Evolutionary conservation across 2,888 invertebrate genomes (phyloP).

Genomic region (Dasypogon diadema): DNA sequence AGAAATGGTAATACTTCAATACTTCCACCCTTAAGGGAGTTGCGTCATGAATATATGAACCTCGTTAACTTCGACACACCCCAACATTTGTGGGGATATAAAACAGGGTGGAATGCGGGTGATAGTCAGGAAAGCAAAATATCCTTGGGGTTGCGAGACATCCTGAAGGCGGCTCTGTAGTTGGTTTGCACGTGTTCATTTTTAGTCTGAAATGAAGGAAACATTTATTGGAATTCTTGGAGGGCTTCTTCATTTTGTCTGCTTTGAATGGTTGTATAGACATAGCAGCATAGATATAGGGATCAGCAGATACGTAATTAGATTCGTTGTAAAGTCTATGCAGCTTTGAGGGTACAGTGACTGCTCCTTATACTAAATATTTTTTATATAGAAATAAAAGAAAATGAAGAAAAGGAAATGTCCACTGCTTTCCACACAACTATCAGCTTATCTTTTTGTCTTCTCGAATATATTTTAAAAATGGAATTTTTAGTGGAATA

Average conservation of each 20-base stretch:
- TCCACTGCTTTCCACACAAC: too few relatives aligned
- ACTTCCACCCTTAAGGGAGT: slow-evolving; percentile 54
- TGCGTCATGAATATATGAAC: slow-evolving; percentile 65
- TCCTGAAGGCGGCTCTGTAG: neutral
- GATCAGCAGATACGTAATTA: neutral
- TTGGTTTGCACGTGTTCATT: slow-evolving; percentile 40
- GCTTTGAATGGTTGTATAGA: neutral
- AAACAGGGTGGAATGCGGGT: slow-evolving; percentile 22
- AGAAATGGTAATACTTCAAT: slow-evolving; percentile 24
- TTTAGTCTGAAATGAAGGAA: slow-evolving; percentile 14
- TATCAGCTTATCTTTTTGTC: too few relatives aligned
- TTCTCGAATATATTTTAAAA: too few relatives aligned
- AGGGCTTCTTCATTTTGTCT: slow-evolving; percentile 35
- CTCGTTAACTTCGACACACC: slow-evolving; percentile 66
- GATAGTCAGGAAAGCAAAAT: slow-evolving; percentile 30
- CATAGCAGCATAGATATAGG: neutral
- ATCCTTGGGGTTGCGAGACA: neutral
- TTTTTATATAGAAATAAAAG: too few relatives aligned
- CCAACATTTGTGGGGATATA: slow-evolving; percentile 63
- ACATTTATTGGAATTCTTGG: slow-evolving; percentile 57
- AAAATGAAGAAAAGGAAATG: too few relatives aligned
- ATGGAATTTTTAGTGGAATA: too few relatives aligned
- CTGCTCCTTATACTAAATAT: too few relatives aligned
- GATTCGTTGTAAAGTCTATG: slow-evolving; percentile 2
- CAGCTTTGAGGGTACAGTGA: too few relatives aligned